phyloP scores from a whole-genome alignment of 2,113 vertebrate species.

The Clarias macrocephalus region DNA sequence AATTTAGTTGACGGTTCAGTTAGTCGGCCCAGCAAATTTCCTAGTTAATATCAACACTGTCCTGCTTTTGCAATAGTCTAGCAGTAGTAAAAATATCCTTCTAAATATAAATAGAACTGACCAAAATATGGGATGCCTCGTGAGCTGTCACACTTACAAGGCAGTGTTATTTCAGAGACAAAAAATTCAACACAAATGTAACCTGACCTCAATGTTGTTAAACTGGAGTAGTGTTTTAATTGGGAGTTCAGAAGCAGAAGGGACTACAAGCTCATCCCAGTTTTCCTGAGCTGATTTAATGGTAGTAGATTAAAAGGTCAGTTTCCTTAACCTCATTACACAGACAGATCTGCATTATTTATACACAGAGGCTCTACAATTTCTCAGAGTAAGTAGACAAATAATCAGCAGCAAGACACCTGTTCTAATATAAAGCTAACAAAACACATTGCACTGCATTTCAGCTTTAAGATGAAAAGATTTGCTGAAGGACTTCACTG shows the following conservation, averaged over 20 bases:
- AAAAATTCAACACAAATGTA: not conserved
- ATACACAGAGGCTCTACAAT: slow-evolving; percentile 1
- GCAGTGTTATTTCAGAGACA: not conserved
- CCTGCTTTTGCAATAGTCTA: slow-evolving; percentile 37
- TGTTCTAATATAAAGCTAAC: not conserved
- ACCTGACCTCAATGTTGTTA: not conserved
- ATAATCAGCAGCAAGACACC: not conserved
- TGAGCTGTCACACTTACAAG: not conserved
- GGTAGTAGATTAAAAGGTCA: not conserved
- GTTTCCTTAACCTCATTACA: slow-evolving; percentile 17
- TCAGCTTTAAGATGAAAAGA: not conserved
- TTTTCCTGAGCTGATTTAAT: not conserved
- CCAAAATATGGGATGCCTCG: slow-evolving; percentile 21
- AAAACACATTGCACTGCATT: not conserved
- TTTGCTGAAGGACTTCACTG: not conserved
- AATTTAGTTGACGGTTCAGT: not conserved
- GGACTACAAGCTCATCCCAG: slow-evolving; percentile 7
- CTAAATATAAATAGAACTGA: slow-evolving; percentile 52
- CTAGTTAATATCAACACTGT: slow-evolving; percentile 45
- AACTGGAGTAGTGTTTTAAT: not conserved
- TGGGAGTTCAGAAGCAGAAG: not conserved
- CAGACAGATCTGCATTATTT: slow-evolving; percentile 4
- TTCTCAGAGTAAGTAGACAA: not conserved
- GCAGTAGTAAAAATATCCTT: slow-evolving; percentile 26
- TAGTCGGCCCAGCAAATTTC: slow-evolving; percentile 28